Percentiles rank a stretch among this genome's conserved stretches.
These are phyloP conservation scores for Verasper variegatus DNA, from an alignment of 2,113 vertebrate genomes.

Conservation along the genomic window DNA sequence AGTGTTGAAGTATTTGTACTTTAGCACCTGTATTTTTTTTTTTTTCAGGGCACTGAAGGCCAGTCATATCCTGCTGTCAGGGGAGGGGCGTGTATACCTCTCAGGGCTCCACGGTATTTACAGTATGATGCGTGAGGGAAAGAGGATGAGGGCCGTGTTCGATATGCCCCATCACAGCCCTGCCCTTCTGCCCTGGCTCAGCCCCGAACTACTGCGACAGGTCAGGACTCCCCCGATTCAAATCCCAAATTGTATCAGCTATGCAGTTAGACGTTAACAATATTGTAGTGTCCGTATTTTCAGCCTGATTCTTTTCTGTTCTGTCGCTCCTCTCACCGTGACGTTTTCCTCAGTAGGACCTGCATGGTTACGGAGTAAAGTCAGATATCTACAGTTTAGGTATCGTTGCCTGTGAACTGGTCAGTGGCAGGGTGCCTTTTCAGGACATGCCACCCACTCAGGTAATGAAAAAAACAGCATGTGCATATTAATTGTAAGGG, in stretches of 20 bases:
- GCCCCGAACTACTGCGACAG: slow-evolving; percentile 97
- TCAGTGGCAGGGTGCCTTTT: slow-evolving; percentile 94
- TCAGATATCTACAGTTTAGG: slow-evolving; percentile 99
- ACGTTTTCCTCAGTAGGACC: slow-evolving; percentile 84
- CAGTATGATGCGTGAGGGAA: slow-evolving; percentile 94
- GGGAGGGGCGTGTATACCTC: slow-evolving; percentile 92
- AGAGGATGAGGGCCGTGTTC: slow-evolving; percentile 88
- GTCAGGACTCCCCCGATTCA: slow-evolving; percentile 73
- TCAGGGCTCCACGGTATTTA: slow-evolving; percentile 93
- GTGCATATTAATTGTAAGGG: not conserved
- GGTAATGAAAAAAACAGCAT: slow-evolving; percentile 77
- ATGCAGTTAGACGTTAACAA: not conserved
- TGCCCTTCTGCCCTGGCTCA: slow-evolving; percentile 95
- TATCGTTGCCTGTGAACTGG: slow-evolving; percentile 95
- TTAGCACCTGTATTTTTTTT: not conserved
- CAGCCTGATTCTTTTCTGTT: not conserved
- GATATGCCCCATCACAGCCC: slow-evolving; percentile 96
- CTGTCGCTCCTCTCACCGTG: not conserved
- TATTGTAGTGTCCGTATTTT: not conserved
- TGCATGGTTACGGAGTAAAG: slow-evolving; percentile 95
- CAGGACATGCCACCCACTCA: slow-evolving; percentile 95
- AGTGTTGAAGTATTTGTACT: not conserved
- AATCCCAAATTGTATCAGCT: not conserved
- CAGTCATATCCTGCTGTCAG: slow-evolving; percentile 97
- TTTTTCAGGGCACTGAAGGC: slow-evolving; percentile 92